Evolutionary conservation across 2,888 invertebrate species (phyloP).

Genomic region (Drosophila mercatorum): DNA sequence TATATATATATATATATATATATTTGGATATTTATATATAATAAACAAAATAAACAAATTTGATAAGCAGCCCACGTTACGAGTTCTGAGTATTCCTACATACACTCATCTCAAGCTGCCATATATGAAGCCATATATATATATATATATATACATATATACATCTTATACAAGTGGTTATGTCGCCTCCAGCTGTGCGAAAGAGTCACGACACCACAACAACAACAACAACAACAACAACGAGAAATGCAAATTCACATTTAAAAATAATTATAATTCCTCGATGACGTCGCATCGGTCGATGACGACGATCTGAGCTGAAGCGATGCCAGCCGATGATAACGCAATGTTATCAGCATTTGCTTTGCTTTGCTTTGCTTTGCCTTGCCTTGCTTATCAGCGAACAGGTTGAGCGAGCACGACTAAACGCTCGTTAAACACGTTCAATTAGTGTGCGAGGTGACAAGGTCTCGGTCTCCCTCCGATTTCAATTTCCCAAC

Average conservation of each 20-base stretch:
- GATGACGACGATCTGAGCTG: background rate
- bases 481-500: constrained; percentile 5
- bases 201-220: constrained; percentile 7
- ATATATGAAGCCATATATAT: constrained; percentile 25
- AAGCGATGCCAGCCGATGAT: background rate
- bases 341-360: constrained; percentile 31
- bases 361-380: background rate
- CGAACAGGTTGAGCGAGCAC: constrained; percentile 13
- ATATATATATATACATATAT: background rate
- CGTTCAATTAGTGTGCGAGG: constrained; percentile 41
- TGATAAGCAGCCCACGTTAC: constrained; percentile 53
- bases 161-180: background rate
- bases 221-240: background rate
- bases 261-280: constrained; percentile 22
- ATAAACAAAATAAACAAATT: constrained; percentile 26
- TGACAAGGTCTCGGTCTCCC: constrained; percentile 29
- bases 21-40: background rate
- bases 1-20: background rate
- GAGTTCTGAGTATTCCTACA: constrained; percentile 37
- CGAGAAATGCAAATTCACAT: constrained; percentile 8
- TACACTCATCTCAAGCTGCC: constrained; percentile 7
- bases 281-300: constrained; percentile 20
- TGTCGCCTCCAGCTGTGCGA: constrained; percentile 28
- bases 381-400: constrained; percentile 31
- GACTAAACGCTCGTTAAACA: constrained; percentile 54